phyloP scores from a whole-genome alignment of 2,888 invertebrate species.

The Tinea trinotella region DNA sequence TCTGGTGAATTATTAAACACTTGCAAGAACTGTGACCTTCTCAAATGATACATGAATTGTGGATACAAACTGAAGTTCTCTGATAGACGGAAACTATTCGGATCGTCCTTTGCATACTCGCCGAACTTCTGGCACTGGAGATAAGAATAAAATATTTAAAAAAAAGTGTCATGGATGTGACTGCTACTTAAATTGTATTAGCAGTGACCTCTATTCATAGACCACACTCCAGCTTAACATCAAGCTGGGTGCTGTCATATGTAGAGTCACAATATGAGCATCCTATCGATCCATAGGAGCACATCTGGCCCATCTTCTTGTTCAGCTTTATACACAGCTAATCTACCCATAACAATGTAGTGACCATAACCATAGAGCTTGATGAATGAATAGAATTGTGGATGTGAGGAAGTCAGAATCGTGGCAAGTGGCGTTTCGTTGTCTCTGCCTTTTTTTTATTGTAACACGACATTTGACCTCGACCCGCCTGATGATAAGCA shows the following conservation, averaged over 20 bases:
- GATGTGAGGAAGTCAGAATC: too few relatives aligned
- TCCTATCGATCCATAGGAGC: conserved; percentile 97
- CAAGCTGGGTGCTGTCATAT: too few relatives aligned
- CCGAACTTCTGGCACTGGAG: conserved; percentile 98
- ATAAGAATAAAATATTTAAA: background rate
- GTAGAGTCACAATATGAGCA: conserved; percentile 78
- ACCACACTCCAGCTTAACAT: too few relatives aligned
- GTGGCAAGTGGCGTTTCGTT: too few relatives aligned
- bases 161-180: background rate
- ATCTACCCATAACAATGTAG: conserved; percentile 91
- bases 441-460: too few relatives aligned
- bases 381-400: too few relatives aligned
- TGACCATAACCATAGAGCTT: conserved; percentile 20
- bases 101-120: conserved; percentile 97
- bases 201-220: too few relatives aligned
- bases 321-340: conserved; percentile 96
- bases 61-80: conserved; percentile 99
- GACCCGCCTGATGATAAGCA: too few relatives aligned
- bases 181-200: too few relatives aligned
- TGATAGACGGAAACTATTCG: conserved; percentile 93
- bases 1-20: conserved; percentile 99
- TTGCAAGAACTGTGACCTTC: conserved; percentile 98
- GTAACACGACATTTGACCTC: too few relatives aligned
- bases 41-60: conserved; percentile 99
- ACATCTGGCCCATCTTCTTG: conserved; percentile 97